Conservation (phyloP, 2,888 invertebrate genomes). For the Scelioninae gen. 1 region DNA sequence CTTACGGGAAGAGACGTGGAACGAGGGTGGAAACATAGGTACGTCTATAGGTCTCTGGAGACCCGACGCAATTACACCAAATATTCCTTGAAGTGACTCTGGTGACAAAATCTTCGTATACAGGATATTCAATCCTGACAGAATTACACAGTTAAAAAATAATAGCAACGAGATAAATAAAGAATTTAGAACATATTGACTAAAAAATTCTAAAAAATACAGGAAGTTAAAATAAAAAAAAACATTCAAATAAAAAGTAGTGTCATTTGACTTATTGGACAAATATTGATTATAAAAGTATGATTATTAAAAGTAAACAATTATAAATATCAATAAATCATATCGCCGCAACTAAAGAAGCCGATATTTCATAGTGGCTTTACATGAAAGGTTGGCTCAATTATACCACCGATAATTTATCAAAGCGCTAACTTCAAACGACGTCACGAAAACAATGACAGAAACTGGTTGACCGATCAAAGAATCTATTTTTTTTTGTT, state of each 20-base stretch:
- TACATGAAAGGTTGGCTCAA: background rate
- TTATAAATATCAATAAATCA: constrained; percentile 18
- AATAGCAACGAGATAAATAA: background rate
- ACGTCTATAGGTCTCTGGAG: constrained; percentile 55
- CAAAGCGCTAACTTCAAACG: background rate
- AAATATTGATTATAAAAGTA: constrained; percentile 8
- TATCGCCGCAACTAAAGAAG: background rate
- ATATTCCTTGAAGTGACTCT: constrained; percentile 5
- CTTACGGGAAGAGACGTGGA: too few relatives aligned
- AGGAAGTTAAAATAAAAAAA: too few relatives aligned
- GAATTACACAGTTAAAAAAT: background rate
- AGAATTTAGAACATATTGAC: too few relatives aligned
- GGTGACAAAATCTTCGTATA: too few relatives aligned
- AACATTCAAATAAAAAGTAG: too few relatives aligned
- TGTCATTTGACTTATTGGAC: too few relatives aligned
- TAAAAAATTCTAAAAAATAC: too few relatives aligned
- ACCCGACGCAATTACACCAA: constrained; percentile 59
- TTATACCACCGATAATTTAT: background rate
- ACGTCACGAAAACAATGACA: background rate
- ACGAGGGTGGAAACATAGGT: constrained; percentile 71
- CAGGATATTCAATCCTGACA: too few relatives aligned
- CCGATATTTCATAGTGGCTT: background rate
- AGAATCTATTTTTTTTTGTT: background rate
- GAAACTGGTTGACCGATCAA: background rate
- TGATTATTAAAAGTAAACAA: constrained; percentile 2